Evolutionary conservation across 2,797 vertebrate species (phyloP), one percentile per base, ranked within the genome.

Genomic region (Heteromormyrus szaboi): DNA sequence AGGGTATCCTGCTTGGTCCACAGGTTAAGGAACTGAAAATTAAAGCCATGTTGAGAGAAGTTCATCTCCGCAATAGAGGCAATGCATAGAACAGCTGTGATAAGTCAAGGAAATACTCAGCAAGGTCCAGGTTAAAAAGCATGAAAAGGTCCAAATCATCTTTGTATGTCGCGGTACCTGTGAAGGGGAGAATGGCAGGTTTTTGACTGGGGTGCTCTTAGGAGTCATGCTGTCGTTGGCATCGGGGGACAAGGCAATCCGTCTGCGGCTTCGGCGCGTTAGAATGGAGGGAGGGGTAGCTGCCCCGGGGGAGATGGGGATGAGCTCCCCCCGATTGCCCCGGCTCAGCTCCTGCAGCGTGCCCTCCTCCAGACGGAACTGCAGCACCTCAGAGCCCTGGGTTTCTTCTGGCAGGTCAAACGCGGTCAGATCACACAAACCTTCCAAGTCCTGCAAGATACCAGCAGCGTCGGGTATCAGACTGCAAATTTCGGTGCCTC

Each of bases 121-220:
- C 33, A 37, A 22, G 19, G 22, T 29, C 8, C n/a, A 17, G 48
- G 48, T 4, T 14, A 48, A 48, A 68, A 22, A 65, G 59, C 22
- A 29, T 29, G 14, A 56, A 19, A 4, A 11, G 6, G 25, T 46
- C 29, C 29, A 17, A 37, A 12, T 72, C 4, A 37, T 72, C 12
- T 72, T 37, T 17, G 29, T 68, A 68, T 14, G 3, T 8, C 22
- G n/a, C 19, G 6, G 0, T 93, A 99, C 99, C 94, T 99, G 98
- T 88, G 99, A 99, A 1, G 99, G 99, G 8, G 98, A 99, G 92
- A 99, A 99, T 25, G 98, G 98, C 92, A 99, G 92, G 33, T 96
- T 97, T 93, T 99, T 99, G 76, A 99, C 98, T 0, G 99, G 98
- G 0, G 98, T 99, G 94, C 96, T 98, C 93, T 99, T 99, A 11